Evolutionary conservation across 2,113 vertebrate species (phyloP).

Genomic region (Xerus inauris): DNA sequence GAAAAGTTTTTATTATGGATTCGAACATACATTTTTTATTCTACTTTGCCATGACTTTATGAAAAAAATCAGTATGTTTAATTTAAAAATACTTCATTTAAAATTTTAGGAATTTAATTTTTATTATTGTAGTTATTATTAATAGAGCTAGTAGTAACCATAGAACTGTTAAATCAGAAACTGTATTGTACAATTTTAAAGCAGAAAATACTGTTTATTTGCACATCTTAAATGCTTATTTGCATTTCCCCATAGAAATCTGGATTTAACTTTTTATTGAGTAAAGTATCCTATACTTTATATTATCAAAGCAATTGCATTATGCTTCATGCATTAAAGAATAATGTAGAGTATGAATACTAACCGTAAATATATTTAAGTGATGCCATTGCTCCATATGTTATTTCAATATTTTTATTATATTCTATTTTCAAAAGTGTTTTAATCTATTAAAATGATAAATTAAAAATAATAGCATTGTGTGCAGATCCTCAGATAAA

Average conservation of each 20-base stretch:
- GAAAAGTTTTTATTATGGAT: not conserved
- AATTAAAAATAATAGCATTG: not conserved
- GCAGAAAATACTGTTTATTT: not conserved
- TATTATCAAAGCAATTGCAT: not conserved
- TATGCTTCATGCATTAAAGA: not conserved
- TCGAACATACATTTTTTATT: not conserved
- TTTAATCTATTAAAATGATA: slow-evolving; percentile 42
- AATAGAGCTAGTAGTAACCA: not conserved
- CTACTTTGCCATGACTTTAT: not conserved
- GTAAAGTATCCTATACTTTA: not conserved
- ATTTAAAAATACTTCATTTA: not conserved
- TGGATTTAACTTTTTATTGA: not conserved
- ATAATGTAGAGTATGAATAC: not conserved
- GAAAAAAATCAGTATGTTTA: not conserved
- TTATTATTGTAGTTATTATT: not conserved
- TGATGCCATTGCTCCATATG: not conserved
- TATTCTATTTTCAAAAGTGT: not conserved
- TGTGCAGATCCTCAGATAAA: slow-evolving; percentile 36
- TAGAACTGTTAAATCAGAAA: not conserved
- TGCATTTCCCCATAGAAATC: not conserved
- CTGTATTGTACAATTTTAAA: not conserved
- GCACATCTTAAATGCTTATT: not conserved
- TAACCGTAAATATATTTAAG: not conserved
- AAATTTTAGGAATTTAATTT: not conserved
- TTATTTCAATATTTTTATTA: slow-evolving; percentile 23